A percentile compares a stretch with the other conserved stretches of the same genome.
phyloP scores from a whole-genome alignment of 2,888 invertebrate genomes.

The Acanthosepion esculentum region DNA sequence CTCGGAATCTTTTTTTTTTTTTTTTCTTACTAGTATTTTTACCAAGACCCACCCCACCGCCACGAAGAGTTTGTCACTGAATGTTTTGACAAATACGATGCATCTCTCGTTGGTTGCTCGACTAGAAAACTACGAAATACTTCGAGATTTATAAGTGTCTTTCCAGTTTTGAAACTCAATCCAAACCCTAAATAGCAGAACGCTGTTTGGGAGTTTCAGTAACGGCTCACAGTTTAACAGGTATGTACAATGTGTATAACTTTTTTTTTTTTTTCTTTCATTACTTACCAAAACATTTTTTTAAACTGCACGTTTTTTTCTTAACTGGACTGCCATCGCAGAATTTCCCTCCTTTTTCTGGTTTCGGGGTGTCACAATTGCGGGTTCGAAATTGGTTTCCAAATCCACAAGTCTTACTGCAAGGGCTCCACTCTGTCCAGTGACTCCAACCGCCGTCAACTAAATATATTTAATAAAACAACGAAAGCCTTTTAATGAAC shows the following conservation, averaged over 20 bases:
- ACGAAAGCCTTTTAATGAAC: too few species aligned
- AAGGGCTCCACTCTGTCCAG: constrained; percentile 50
- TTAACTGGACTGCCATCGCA: constrained; percentile 54
- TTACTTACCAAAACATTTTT: not conserved
- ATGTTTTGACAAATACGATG: too few species aligned
- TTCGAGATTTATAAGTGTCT: not conserved
- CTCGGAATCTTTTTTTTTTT: too few species aligned
- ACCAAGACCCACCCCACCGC: too few species aligned
- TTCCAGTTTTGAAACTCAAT: not conserved
- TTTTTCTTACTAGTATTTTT: too few species aligned
- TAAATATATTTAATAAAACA: not conserved
- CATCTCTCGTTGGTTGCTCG: too few species aligned
- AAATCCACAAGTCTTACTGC: constrained; percentile 50
- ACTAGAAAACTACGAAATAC: not conserved
- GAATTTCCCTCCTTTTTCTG: constrained; percentile 55
- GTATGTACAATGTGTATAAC: too few species aligned
- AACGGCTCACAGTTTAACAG: too few species aligned
- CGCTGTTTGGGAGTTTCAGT: too few species aligned
- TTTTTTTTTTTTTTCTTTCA: too few species aligned
- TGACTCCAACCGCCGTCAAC: constrained; percentile 50
- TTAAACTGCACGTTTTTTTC: not conserved
- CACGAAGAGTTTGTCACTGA: too few species aligned
- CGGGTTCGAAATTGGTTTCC: constrained; percentile 49
- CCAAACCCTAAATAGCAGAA: not conserved
- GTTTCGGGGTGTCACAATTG: constrained; percentile 54